Evolutionary conservation across 2,797 vertebrate genomes (phyloP), one percentile per base, ranked within the genome.

Genomic region (Limosa lapponica): DNA sequence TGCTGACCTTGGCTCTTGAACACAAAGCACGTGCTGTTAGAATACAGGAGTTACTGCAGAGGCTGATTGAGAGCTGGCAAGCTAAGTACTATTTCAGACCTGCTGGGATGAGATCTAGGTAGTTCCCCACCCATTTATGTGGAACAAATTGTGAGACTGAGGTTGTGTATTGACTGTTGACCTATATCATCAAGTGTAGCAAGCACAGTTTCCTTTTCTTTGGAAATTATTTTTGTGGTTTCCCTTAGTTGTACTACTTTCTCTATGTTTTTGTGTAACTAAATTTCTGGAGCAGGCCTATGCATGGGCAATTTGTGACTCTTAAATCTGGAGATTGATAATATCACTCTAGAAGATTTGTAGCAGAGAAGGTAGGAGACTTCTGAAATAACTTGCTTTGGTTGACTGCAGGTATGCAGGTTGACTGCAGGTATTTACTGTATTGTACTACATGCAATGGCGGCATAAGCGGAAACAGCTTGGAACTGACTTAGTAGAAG

Each of bases 1-100:
- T 92, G 52, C 86, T 88, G 74, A 89, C 94, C 84, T 95, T 97
- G 87, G 85, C 59, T 95, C 55, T 87, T 85, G 72, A 79, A 67
- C 57, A 91, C 87, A 59, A 65, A 88, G 49, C 81, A 46, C 2
- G 11, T 95, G 66, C 55, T 91, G 32, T 82, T 87, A 54, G 69
- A 77, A 44, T 85, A 67, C 8, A 58, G 85, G 82, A 95, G 67
- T 95, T 97, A 54, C 95, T 92, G 62, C 36, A 69, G 85, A 78
- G 77, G 32, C 34, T 83, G n/a, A 61, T 93, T 94, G 74, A 51
- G 71, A 73, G 51, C 78, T 90, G 46, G 39, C 82, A 82, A 89
- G 58, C 61, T 16, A 30, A 67, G 65, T 62, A 62, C 71, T 86
- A 24, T 95, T 96, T 91, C 72, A 81, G 89, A 51, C 89, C 48